Percentiles rank a stretch among this genome's conserved stretches.
phyloP scores from a whole-genome alignment of 1,140 invertebrate species.

The Caenorhabditis tropicalis region DNA sequence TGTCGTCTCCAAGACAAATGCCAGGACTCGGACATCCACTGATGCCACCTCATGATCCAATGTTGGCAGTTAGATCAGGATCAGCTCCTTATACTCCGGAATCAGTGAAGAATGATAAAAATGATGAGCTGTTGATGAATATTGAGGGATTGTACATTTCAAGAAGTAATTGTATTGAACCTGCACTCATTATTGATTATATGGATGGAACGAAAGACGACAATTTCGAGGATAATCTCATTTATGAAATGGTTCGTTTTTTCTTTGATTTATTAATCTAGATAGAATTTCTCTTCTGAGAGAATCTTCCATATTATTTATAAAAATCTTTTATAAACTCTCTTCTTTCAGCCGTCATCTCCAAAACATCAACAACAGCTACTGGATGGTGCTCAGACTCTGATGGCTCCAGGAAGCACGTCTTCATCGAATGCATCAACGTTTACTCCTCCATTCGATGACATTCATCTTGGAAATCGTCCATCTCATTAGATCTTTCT shows the following conservation, averaged over 20 bases:
- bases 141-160: constrained; percentile 14
- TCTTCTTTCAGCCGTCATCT: background rate
- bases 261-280: too few relatives aligned
- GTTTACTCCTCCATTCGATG: constrained; percentile 26
- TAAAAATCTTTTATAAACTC: background rate
- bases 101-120: constrained; percentile 26
- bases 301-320: too few relatives aligned
- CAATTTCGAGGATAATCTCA: background rate
- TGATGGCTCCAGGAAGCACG: constrained; percentile 18
- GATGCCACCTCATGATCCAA: constrained; percentile 12
- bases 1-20: constrained; percentile 5
- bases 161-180: background rate
- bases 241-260: constrained; percentile 2
- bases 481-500: background rate
- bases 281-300: too few relatives aligned
- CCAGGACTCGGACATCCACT: background rate
- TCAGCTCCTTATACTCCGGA: constrained; percentile 16
- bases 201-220: background rate
- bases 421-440: background rate
- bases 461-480: constrained; percentile 35
- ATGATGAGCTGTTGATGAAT: constrained; percentile 7
- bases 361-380: background rate
- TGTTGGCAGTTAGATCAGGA: background rate
- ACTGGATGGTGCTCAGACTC: background rate
- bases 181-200: background rate